Base-by-base conservation (phyloP, 2,797 vertebrate species). In the Hybognathus amarus region DNA sequence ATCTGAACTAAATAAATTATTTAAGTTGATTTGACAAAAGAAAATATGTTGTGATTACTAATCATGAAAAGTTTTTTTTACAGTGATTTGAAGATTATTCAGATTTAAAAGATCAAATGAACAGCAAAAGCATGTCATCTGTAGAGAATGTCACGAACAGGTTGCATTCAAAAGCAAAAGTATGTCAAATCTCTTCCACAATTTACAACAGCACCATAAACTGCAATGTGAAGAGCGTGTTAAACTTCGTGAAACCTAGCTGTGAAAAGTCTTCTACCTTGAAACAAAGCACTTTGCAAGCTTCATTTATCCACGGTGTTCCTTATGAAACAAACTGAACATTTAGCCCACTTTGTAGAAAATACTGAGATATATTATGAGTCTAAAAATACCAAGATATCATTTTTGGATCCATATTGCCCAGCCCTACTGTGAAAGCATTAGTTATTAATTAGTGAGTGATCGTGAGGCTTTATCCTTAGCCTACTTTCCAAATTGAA, bases 381-480 rank as follows among this genome's bases (percentile, higher is more conserved):
- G 52, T 52, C 73, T 76, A 61, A 59, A 76, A 59, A 76, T 76
- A 40, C 15, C 6, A n/a, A 76, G 22, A 6, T 76, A 24, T 1
- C 7, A 11, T 76, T 76, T 75, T 24, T 40, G 3, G 2, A 18
- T 36, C 30, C 64, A 76, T 40, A 40, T 59, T 24, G 22, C 36
- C 22, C 13, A 4, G 4, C 73, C 20, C 22, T 27, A 22, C 50
- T 30, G 69, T 71, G 71, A 54, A 33, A 36, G 36, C 79, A 54
- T 84, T 77, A 73, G 64, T 80, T 86, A 77, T 84, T 78, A 70
- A 73, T 77, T 54, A 78, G 64, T 77, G 1, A 33, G 30, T 33
- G 30, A 33, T 2, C 50, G 64, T 24, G 11, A 45, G 36, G 24
- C n/a, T 67, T 78, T 79, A 38, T 73, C 24, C 47, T 27, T 50